Evolutionary conservation across 2,888 invertebrate species (phyloP).

Genomic region (Himalopsyche japonica): DNA sequence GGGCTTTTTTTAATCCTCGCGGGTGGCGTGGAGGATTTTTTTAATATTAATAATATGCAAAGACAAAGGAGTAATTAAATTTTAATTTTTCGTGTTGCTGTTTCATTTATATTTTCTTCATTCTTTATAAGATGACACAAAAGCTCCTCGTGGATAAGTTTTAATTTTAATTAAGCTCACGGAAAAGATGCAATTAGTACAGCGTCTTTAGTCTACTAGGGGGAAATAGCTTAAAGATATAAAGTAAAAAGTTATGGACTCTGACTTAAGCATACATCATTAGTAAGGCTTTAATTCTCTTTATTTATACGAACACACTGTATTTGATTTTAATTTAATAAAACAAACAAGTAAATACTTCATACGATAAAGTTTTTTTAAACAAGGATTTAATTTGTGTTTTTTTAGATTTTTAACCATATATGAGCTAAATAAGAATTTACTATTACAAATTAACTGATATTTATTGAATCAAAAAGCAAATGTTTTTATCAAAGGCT

Average conservation of each 20-base stretch:
- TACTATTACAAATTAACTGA: no score
- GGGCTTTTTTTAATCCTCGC: constrained; percentile 30
- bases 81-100: constrained; percentile 41
- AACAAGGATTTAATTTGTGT: no score
- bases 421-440: no score
- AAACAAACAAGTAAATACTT: no score
- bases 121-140: constrained; percentile 21
- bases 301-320: no score
- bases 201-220: background rate
- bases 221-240: background rate
- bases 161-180: constrained; percentile 37
- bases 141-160: constrained; percentile 17
- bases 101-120: constrained; percentile 31
- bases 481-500: no score
- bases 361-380: no score
- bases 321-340: no score
- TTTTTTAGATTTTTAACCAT: no score
- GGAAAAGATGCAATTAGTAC: constrained; percentile 34
- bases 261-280: background rate
- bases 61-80: constrained; percentile 41
- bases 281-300: background rate
- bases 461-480: no score
- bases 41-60: constrained; percentile 39
- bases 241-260: background rate
- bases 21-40: constrained; percentile 21